These are phyloP conservation scores for Peromyscus leucopus DNA, from an alignment of 2,113 vertebrate genomes.

Conservation along the genomic window DNA sequence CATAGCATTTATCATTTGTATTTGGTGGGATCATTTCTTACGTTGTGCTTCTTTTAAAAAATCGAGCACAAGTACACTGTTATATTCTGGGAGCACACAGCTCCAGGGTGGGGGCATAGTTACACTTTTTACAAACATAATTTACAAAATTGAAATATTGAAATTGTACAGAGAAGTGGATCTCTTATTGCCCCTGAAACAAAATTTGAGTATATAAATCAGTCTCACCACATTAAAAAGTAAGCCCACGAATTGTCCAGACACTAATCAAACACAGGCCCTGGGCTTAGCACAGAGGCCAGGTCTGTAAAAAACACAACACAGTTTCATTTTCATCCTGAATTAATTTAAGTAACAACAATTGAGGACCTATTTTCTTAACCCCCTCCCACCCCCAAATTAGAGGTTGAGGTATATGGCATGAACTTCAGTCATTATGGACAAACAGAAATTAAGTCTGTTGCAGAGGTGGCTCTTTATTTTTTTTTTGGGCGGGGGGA, in stretches of 20 bases:
- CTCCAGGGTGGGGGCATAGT: neutral
- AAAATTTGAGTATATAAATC: neutral
- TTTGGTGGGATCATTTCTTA: neutral
- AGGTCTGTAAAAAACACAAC: constrained; percentile 9
- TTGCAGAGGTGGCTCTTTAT: neutral
- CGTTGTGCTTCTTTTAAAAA: neutral
- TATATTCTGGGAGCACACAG: neutral
- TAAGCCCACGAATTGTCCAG: neutral
- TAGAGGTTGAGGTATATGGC: neutral
- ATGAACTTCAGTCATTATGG: neutral
- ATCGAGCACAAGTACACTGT: neutral
- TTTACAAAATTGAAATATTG: neutral
- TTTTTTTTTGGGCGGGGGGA: neutral
- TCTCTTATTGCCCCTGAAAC: neutral
- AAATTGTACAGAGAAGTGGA: neutral
- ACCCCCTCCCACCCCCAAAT: neutral
- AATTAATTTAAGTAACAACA: constrained; percentile 12
- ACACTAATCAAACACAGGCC: constrained; percentile 37
- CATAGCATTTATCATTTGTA: neutral
- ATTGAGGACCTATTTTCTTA: neutral
- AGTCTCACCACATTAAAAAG: constrained; percentile 1
- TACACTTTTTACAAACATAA: neutral
- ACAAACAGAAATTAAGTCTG: neutral
- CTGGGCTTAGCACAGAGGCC: neutral
- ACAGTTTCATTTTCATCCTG: neutral